A percentile compares a stretch with the other conserved stretches of the same genome.
Evolutionary conservation across 2,888 invertebrate genomes (phyloP).

Genomic region (Cheilosia vernalis): DNA sequence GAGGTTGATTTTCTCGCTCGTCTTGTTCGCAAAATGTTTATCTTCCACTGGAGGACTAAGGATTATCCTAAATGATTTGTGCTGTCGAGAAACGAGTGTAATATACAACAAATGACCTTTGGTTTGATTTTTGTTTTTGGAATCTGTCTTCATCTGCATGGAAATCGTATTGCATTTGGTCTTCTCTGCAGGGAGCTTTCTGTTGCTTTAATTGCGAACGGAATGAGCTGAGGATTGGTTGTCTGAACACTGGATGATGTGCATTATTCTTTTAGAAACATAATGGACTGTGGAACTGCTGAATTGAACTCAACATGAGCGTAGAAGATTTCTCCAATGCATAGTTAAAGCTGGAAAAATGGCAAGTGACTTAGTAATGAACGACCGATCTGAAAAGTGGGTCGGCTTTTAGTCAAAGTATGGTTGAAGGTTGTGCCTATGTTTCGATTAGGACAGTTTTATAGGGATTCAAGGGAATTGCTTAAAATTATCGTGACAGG

Average conservation of each 20-base stretch:
- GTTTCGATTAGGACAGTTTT: no score
- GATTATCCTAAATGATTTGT: constrained; percentile 49
- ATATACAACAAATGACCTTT: constrained; percentile 21
- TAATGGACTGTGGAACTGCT: constrained; percentile 4
- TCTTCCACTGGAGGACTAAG: constrained; percentile 3
- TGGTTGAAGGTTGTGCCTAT: no score
- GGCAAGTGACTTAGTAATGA: neutral
- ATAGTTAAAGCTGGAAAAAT: neutral
- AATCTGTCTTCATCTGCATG: constrained; percentile 7
- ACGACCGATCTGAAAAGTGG: neutral
- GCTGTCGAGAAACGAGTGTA: constrained; percentile 1
- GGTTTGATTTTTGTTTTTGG: constrained; percentile 1
- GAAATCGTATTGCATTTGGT: constrained; percentile 4
- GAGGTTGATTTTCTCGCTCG: constrained; percentile 5
- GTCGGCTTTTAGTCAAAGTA: no score
- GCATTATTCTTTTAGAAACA: constrained; percentile 17
- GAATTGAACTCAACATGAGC: constrained; percentile 20
- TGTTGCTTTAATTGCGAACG: neutral
- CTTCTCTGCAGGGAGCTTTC: neutral
- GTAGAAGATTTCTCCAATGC: neutral
- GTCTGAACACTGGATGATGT: neutral
- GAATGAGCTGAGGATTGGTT: neutral
- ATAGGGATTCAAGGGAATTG: no score
- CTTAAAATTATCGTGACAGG: no score
- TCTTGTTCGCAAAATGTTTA: constrained; percentile 28